Base-by-base conservation (phyloP, 2,888 invertebrate species). In the Odontothrips loti region DNA sequence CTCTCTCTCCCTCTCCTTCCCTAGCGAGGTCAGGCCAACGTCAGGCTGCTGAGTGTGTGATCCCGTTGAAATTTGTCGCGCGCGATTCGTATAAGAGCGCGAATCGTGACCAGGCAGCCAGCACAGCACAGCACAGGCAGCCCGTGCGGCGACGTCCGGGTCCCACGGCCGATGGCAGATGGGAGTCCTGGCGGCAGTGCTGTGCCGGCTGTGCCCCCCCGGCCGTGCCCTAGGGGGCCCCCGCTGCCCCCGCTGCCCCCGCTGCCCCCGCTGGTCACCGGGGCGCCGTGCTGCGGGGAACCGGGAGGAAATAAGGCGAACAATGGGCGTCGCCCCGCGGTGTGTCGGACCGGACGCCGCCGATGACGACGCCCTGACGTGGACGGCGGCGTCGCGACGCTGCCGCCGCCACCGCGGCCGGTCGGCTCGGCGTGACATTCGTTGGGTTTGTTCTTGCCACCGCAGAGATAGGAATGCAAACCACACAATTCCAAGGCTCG, bases 31-130 rank as follows among this genome's bases (percentile, higher is more conserved):
- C n/a, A n/a, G n/a, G n/a, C n/a, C n/a, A n/a, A n/a, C n/a, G n/a
- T n/a, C n/a, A n/a, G n/a, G n/a, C n/a, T n/a, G 68, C n/a, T 23
- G 68, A n/a, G 51, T 17, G 68, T 68, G 68, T 68, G 43, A 68
- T 68, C 68, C 68, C 80, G 80, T 48, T 80, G 51, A 80, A 48
- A 29, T 48, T 34, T 29, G 80, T 58, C 81, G 79, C n/a, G n/a
- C n/a, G n/a, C 79, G 81, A 81, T 58, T 68, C 68, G 10, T 68
- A 68, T 23, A 68, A 68, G n/a, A n/a, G n/a, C n/a, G 20, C 68
- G 11, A 79, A n/a, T 79, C 79, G 81, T 20, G 47, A 51, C 58
- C 80, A 68, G 23, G 29, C n/a, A n/a, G n/a, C n/a, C n/a, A n/a
- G n/a, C n/a, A n/a, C n/a, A n/a, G n/a, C n/a, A n/a, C n/a, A n/a